Percentiles rank a stretch among this genome's conserved stretches.
Evolutionary conservation across 2,888 invertebrate genomes (phyloP).

Genomic region (Leptinotarsa rubiginosa): DNA sequence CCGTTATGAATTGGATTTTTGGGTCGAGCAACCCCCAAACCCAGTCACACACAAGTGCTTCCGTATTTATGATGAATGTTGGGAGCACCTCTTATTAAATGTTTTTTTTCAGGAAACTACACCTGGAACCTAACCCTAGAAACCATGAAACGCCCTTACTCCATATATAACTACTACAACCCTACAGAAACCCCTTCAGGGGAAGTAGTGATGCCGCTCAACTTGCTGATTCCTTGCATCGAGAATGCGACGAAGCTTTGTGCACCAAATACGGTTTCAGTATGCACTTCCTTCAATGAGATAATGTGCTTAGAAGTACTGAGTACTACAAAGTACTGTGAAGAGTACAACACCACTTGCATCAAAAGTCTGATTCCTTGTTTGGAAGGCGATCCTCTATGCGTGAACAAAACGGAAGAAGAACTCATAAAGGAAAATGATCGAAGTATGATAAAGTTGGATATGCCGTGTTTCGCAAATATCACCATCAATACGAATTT

Average conservation of each 20-base stretch:
- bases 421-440: conserved; percentile 37
- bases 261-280: conserved; percentile 55
- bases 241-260: conserved; percentile 59
- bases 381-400: conserved; percentile 50
- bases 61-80: neutral
- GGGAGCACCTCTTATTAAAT: neutral
- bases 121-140: conserved; percentile 59
- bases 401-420: conserved; percentile 51
- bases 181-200: conserved; percentile 56
- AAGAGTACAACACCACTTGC: conserved; percentile 51
- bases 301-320: conserved; percentile 59
- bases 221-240: conserved; percentile 57
- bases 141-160: conserved; percentile 55
- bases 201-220: conserved; percentile 58
- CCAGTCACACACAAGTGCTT: too few relatives aligned
- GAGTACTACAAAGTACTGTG: conserved; percentile 52
- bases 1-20: too few relatives aligned
- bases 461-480: conserved; percentile 61
- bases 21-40: too few relatives aligned
- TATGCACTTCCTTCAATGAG: conserved; percentile 59
- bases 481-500: conserved; percentile 57
- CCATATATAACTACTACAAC: conserved; percentile 59
- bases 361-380: conserved; percentile 53
- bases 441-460: conserved; percentile 45
- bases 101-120: conserved; percentile 38